These are phyloP conservation scores for Ceratoteleas bidentatus DNA, from an alignment of 1,140 invertebrate species.

Conservation along the genomic window DNA sequence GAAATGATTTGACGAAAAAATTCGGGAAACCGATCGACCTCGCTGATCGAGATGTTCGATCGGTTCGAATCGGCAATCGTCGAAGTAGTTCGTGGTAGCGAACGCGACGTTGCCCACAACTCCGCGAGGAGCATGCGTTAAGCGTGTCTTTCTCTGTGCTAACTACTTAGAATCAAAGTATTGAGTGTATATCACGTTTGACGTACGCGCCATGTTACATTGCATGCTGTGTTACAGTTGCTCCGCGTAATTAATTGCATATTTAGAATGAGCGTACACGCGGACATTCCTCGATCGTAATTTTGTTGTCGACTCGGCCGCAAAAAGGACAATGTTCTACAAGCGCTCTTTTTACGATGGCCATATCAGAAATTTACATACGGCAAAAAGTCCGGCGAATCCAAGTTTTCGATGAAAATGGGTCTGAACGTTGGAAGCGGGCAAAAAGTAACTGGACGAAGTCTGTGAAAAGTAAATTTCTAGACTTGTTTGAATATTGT, in stretches of 20 bases:
- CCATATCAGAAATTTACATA: background rate
- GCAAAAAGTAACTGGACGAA: no score
- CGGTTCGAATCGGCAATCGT: no score
- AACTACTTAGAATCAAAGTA: conserved; percentile 68
- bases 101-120: conserved; percentile 20
- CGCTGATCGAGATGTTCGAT: no score
- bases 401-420: no score
- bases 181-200: conserved; percentile 71
- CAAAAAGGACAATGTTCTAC: conserved; percentile 29
- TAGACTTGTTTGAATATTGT: no score
- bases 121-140: conserved; percentile 37
- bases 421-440: no score
- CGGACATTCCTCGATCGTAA: conserved; percentile 36
- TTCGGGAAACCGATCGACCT: no score
- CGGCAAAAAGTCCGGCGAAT: no score
- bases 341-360: background rate
- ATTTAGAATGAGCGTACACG: conserved; percentile 50
- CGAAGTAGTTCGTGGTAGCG: no score
- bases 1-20: no score
- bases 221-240: conserved; percentile 66
- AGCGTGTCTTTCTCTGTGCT: conserved; percentile 41
- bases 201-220: conserved; percentile 64
- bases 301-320: conserved; percentile 29
- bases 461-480: no score
- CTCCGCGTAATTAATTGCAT: conserved; percentile 54